Percentiles rank a stretch among this genome's conserved stretches.
Evolutionary conservation across 2,113 vertebrate species (phyloP).

Genomic region (Ceyx melanurus): DNA sequence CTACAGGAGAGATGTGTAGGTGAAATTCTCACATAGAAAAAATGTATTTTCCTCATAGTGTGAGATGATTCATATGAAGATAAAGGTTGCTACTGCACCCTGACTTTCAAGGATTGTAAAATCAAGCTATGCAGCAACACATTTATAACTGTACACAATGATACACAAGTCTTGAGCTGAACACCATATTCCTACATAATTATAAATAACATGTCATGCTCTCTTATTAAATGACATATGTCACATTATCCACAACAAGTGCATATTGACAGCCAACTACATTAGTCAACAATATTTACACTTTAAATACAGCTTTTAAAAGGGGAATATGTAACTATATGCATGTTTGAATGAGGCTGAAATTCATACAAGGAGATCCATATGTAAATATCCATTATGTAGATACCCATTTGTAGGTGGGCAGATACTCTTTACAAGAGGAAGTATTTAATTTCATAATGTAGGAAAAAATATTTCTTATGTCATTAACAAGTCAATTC

Average conservation of each 20-base stretch:
- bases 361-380: neutral
- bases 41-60: neutral
- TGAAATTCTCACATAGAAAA: neutral
- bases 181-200: neutral
- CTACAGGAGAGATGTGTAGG: neutral
- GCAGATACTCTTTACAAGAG: neutral
- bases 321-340: constrained; percentile 13
- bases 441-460: neutral
- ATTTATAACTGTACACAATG: neutral
- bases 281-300: constrained; percentile 58
- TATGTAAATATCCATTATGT: neutral
- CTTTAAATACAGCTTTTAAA: constrained; percentile 34
- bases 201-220: constrained; percentile 14
- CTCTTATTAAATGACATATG: constrained; percentile 44
- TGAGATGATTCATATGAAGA: neutral
- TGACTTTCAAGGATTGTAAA: neutral
- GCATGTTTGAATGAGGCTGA: neutral
- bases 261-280: constrained; percentile 13
- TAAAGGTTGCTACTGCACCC: neutral
- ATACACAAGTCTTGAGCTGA: neutral
- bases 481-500: neutral
- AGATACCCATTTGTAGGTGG: neutral
- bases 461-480: neutral
- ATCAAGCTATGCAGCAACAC: neutral
- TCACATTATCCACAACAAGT: constrained; percentile 27